Base-by-base conservation (phyloP, 1,140 invertebrate species). In the Drosophila baimaii region DNA sequence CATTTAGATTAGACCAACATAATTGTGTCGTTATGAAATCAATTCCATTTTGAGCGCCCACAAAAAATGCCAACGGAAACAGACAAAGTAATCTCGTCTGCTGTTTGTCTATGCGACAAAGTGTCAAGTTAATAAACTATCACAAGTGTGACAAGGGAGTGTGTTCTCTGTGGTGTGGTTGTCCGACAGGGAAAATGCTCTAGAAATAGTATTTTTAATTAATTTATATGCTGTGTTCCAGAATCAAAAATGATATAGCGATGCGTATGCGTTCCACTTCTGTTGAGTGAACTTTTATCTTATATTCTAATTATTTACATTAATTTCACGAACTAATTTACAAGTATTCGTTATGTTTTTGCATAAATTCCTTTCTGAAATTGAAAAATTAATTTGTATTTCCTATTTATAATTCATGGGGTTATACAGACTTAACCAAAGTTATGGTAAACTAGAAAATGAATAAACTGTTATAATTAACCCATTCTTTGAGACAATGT, bases 1-100 rank as follows among this genome's bases (percentile, higher is more conserved):
- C 58, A 76, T 77, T 79, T 44, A 86, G 83, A 86, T 86, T 86
- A 86, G 76, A 68, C 51, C 70, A 69, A 65, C 43, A 62, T 69
- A 77, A 73, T 84, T 84, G 72, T 80, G 62, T 84, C 44, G 65
- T 82, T 72, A 59, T 23, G 52, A 77, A 86, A 77, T 73, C 74
- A 57, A 75, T 73, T 72, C 41, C 35, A 57, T 66, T 81, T 27
- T 7, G 15, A 33, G 57, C 33, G 31, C 23, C 46, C 35, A 52
- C 57, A 66, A 51, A 70, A 43, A 66, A 43, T 57, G 29, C 27
- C 47, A 35, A 57, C 51, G 31, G 44, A 52, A 72, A 44, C 46
- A 31, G 35, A 47, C 21, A n/a, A n/a, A 66, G 41, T 66, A 39
- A 39, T 66, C 46, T 69, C 31, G 10, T 31, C 21, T 31, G n/a